Base-by-base conservation (phyloP, 2,113 vertebrate species). In the Gila orcuttii region DNA sequence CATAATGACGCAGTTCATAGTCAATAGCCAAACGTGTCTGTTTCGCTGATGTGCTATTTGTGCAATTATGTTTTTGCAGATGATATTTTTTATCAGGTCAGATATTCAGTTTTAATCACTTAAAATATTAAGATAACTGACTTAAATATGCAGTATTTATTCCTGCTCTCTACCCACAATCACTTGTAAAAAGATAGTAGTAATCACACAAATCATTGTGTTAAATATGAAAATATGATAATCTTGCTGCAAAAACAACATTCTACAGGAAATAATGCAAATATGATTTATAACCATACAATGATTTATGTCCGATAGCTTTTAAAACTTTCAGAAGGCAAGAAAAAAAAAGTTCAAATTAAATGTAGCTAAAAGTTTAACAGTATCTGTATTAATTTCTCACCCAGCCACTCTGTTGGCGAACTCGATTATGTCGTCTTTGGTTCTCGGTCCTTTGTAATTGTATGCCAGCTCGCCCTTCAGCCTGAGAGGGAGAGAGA, bases 381-480 rank as follows among this genome's bases (percentile, higher is more conserved):
- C 17, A 21, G 17, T 1, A 19, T 7, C 45, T 31, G 50, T 4
- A 79, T 86, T 84, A 86, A 79, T 88, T 83, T 68, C 97, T 97
- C 90, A 99, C 98, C 98, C 98, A 39, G 98, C 95, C 57, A 99
- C 97, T 92, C 98, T 96, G 93, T 97, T 99, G 89, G 98, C 96
- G 94, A 99, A 99, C 88, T 99, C 98, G 84, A 99, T 93, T 77
- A 99, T 99, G 90, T 98, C 98, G 87, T 98, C 97, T 95, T 98
- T 99, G 88, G 97, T 99, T 90, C 98, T 94, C 15, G 97, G 96
- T 86, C 98, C 98, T 92, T 97, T 97, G 85, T 99, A 99, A 91
- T 97, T 99, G 88, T 99, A 99, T 5, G 97, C 97, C 25, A 98
- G 94, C 60, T 99, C 97, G 4, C 96, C 97, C 91, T 99, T 99